Conservation (phyloP, 2,797 vertebrate genomes). For the Adrianichthys oophorus region DNA sequence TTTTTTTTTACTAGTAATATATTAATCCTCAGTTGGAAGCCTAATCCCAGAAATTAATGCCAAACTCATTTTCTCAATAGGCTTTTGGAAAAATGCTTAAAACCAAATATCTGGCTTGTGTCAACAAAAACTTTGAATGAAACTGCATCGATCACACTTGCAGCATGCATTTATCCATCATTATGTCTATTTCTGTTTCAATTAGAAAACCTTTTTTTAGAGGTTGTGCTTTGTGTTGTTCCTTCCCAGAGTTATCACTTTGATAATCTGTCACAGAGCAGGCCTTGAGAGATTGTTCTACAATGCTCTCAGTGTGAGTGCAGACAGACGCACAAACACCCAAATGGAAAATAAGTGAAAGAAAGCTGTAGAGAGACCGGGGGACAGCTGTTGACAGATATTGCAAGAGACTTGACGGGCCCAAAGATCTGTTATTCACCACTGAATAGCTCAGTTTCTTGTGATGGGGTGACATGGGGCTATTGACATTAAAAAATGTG, state of each 20-base stretch:
- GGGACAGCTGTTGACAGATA: conserved; percentile 45
- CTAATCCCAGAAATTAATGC: too few species aligned
- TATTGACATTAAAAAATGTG: neutral
- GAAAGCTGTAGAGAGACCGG: conserved; percentile 6
- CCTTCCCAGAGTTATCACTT: conserved; percentile 4
- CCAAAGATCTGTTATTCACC: conserved; percentile 38
- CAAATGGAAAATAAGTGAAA: conserved; percentile 12
- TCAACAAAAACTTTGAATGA: too few species aligned
- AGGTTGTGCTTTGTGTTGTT: neutral
- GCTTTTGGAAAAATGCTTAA: too few species aligned
- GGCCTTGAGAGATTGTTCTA: conserved; percentile 11
- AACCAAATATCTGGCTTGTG: too few species aligned
- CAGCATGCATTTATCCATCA: neutral
- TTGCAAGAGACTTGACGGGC: conserved; percentile 41
- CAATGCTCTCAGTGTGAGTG: conserved; percentile 3
- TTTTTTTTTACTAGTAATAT: too few species aligned
- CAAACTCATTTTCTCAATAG: too few species aligned
- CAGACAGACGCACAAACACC: neutral
- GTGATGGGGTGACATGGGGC: conserved; percentile 9
- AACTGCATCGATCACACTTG: too few species aligned
- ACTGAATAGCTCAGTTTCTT: conserved; percentile 17
- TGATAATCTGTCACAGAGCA: conserved; percentile 9
- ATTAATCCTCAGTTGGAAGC: too few species aligned
- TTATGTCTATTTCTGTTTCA: too few species aligned
- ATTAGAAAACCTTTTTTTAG: neutral